Evolutionary conservation across 2,797 vertebrate species (phyloP), one percentile per base, ranked within the genome.

Genomic region (Phataginus tricuspis): DNA sequence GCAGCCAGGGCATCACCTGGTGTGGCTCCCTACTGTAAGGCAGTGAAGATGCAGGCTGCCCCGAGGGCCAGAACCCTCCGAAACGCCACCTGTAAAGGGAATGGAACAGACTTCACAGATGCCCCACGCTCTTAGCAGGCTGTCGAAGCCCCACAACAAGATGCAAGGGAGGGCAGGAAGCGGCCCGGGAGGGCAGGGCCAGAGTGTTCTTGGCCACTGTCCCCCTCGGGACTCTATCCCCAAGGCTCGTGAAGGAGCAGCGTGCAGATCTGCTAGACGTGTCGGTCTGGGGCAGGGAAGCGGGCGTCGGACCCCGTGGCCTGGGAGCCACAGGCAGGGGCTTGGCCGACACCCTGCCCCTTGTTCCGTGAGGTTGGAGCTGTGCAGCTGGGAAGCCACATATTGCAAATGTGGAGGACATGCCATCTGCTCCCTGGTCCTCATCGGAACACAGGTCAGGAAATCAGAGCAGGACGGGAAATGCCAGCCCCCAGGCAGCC

Each of bases 341-440:
- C 66, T 12, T 12, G 39, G 21, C 45, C 6, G 4, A 9, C 21
- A 19, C 25, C 16, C 1, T 27, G 25, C 25, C 16, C 1, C 31
- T 0, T 0, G 25, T 15, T 16, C 5, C 5, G 1, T 6, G 42
- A 49, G 6, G 31, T 2, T 3, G 53, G 53, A 10, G 61, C 34
- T 7, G 13, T 72, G 37, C 13, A 1, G 1, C 37, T 18, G 11
- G 49, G 57, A 11, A 42, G 7, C 21, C 7, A 0, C 7, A 16
- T 23, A 9, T 34, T 1, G 57, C 10, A 7, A 16, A 27, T 7
- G 21, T 7, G 2, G 64, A 10, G 21, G 29, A 14, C 49, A 2
- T 16, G 25, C 66, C 53, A 0, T 19, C 49, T 16, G 23, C 19
- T 49, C 57, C 5, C 55, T 7, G 27, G 39, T 63, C 25, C 59